Conservation (phyloP, 1,140 invertebrate genomes). For the Drosophila dunni region DNA sequence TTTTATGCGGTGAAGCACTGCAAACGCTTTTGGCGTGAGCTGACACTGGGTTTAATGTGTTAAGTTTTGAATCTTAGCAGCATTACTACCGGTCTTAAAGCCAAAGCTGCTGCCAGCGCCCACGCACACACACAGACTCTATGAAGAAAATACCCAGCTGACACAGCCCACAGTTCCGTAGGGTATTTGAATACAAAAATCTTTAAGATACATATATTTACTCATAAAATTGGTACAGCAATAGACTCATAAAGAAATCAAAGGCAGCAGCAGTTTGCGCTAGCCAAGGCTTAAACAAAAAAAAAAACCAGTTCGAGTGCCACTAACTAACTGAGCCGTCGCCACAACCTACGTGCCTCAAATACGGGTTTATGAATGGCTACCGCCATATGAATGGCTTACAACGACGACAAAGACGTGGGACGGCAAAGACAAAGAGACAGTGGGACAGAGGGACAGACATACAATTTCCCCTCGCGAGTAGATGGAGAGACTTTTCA, state of each 20-base stretch:
- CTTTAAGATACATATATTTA: neutral
- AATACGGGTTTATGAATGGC: constrained; percentile 80
- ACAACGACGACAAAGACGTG: constrained; percentile 71
- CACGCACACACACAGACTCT: constrained; percentile 12
- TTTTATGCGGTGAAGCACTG: constrained; percentile 19
- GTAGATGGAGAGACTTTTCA: constrained; percentile 23
- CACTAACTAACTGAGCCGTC: constrained; percentile 68
- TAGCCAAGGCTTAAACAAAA: constrained; percentile 21
- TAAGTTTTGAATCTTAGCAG: constrained; percentile 33
- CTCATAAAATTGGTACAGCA: constrained; percentile 49
- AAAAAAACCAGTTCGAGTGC: constrained; percentile 71
- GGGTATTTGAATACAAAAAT: constrained; percentile 63
- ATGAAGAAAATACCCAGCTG: neutral
- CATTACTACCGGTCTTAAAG: constrained; percentile 46
- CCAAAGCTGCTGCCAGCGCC: constrained; percentile 10
- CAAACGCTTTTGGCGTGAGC: neutral
- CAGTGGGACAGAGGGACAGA: neutral
- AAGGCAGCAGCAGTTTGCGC: constrained; percentile 52
- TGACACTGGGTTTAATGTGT: constrained; percentile 39
- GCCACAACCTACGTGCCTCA: constrained; percentile 70
- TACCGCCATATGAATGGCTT: constrained; percentile 71
- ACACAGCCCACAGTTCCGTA: constrained; percentile 41
- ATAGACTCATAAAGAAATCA: constrained; percentile 75
- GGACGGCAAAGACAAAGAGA: constrained; percentile 11
- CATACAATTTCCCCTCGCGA: constrained; percentile 9